These are phyloP conservation scores for Glyphotaelius pellucidus DNA, from an alignment of 2,888 invertebrate genomes.

Conservation along the genomic window DNA sequence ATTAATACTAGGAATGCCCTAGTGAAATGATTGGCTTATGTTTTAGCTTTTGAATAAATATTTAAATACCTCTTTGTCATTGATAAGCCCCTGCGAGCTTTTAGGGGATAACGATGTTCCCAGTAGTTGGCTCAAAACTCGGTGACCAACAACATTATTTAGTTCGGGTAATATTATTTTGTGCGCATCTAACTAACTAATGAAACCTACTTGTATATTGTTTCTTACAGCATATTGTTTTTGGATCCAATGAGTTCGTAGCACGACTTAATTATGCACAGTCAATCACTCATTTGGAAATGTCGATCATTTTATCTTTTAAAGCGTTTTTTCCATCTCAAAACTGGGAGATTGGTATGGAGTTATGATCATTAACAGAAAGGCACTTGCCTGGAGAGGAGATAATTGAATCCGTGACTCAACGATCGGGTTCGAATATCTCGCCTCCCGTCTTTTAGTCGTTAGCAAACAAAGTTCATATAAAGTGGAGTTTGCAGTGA, in stretches of 20 bases:
- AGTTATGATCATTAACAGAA: background rate
- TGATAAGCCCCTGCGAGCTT: background rate
- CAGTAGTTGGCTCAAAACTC: background rate
- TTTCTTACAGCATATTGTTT: background rate
- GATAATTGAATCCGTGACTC: background rate
- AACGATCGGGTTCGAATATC: background rate
- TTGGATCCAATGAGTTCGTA: background rate
- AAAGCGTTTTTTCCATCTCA: background rate
- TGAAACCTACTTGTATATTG: background rate
- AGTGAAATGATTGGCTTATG: no score
- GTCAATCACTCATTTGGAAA: background rate
- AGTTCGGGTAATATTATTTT: background rate
- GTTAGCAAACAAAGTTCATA: background rate
- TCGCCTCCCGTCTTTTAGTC: background rate
- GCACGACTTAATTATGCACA: background rate
- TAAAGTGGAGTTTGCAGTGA: background rate
- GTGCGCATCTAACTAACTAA: background rate
- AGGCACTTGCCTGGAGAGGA: background rate
- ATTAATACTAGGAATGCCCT: no score
- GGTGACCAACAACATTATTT: no score
- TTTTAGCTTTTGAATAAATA: background rate
- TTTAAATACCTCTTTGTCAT: background rate
- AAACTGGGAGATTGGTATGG: background rate
- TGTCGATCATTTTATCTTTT: background rate
- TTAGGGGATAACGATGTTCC: background rate